Conservation (phyloP, 2,888 invertebrate species). For the Seira musarum region DNA sequence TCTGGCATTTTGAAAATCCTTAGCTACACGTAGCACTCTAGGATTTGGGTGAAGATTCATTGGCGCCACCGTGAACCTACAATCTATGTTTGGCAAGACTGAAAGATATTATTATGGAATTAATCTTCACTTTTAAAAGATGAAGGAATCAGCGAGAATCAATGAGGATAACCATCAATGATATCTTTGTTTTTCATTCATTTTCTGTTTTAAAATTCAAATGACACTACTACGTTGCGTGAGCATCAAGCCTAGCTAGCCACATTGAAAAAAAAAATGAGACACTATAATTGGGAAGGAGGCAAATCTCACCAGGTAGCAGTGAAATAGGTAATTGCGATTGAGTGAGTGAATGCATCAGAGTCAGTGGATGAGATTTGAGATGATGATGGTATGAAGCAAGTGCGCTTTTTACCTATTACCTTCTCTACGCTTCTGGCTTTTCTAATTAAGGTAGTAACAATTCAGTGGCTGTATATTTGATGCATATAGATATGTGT, state of each 20-base stretch:
- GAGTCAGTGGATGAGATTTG: background rate
- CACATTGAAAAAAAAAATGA: background rate
- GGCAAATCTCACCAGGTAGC: conserved; percentile 15
- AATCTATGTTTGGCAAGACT: conserved; percentile 1
- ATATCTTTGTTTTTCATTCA: background rate
- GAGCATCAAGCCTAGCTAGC: background rate
- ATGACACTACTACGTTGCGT: conserved; percentile 2
- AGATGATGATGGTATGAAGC: background rate
- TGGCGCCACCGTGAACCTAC: conserved; percentile 1
- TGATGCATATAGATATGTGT: background rate
- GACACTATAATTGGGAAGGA: background rate
- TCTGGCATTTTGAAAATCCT: no score
- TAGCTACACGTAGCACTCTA: no score
- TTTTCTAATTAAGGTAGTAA: conserved; percentile 9
- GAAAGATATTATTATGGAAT: conserved; percentile 14
- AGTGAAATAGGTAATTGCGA: background rate
- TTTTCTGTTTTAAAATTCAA: conserved; percentile 12
- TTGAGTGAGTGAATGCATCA: no score
- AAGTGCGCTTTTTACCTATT: background rate
- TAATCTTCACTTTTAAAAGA: background rate
- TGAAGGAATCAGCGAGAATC: background rate
- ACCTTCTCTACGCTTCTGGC: background rate
- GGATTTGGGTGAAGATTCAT: background rate
- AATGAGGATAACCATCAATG: background rate
- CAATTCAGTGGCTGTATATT: background rate